phyloP scores from a whole-genome alignment of 1,140 invertebrate genomes.

The Drosophila arawakana region DNA sequence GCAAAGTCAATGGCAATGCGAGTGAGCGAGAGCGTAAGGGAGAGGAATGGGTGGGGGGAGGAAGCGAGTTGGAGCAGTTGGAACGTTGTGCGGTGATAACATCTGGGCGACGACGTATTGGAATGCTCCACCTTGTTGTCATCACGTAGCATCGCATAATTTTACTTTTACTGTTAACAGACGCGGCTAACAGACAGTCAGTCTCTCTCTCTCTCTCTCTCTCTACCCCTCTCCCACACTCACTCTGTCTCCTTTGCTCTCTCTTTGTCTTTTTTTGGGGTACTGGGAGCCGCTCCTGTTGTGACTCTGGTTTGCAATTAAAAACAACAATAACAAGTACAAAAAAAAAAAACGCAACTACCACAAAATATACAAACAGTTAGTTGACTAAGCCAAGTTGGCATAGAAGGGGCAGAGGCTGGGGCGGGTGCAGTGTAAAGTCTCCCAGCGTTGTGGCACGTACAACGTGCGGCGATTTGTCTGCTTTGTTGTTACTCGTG shows the following conservation, averaged over 20 bases:
- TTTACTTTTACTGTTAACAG: slow-evolving; percentile 77
- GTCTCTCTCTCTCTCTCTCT: slow-evolving; percentile 3
- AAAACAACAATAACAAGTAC: slow-evolving; percentile 4
- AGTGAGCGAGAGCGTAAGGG: slow-evolving; percentile 6
- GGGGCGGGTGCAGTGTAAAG: slow-evolving; percentile 23
- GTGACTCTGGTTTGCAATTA: slow-evolving; percentile 71
- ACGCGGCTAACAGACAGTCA: slow-evolving; percentile 6
- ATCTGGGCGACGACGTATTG: slow-evolving; percentile 73
- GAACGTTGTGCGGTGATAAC: slow-evolving; percentile 42
- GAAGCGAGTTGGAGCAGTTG: not conserved
- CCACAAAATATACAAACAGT: slow-evolving; percentile 53
- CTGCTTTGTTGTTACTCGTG: slow-evolving; percentile 53
- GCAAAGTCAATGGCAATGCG: slow-evolving; percentile 21
- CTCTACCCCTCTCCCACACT: slow-evolving; percentile 1
- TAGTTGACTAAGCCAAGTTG: slow-evolving; percentile 14
- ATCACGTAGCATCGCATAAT: slow-evolving; percentile 79
- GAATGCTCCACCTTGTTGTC: slow-evolving; percentile 73
- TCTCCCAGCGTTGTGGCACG: slow-evolving; percentile 57
- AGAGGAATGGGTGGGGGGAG: not conserved
- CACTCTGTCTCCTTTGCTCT: not conserved
- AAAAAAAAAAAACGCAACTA: slow-evolving; percentile 62
- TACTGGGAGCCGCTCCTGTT: slow-evolving; percentile 73
- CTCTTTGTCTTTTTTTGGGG: slow-evolving; percentile 4
- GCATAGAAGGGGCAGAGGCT: not conserved
- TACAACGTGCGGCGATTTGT: slow-evolving; percentile 77